A percentile compares a stretch with the other conserved stretches of the same genome.
phyloP scores from a whole-genome alignment of 1,140 invertebrate genomes.

The Aradophagus sp. region DNA sequence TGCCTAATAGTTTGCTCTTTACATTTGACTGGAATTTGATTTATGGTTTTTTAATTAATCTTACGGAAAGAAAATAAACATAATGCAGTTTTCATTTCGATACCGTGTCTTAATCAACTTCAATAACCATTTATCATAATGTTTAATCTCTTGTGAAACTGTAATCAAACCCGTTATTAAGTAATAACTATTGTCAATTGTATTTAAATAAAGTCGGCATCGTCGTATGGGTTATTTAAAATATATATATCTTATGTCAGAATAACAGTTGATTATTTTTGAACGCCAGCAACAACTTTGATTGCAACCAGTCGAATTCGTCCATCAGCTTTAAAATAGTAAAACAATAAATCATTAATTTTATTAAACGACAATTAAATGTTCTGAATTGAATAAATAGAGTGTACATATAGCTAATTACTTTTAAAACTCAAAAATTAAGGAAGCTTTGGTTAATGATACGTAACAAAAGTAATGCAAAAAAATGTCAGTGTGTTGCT shows the following conservation, averaged over 20 bases:
- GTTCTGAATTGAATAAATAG: too few species aligned
- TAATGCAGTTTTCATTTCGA: conserved; percentile 33
- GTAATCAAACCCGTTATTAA: conserved; percentile 42
- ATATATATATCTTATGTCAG: too few species aligned
- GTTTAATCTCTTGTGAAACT: conserved; percentile 35
- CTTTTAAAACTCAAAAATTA: conserved; percentile 5
- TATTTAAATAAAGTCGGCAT: too few species aligned
- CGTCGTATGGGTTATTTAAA: too few species aligned
- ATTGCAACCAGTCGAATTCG: too few species aligned
- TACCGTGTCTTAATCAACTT: conserved; percentile 38
- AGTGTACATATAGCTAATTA: too few species aligned
- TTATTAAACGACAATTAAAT: too few species aligned
- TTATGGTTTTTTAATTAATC: conserved; percentile 52
- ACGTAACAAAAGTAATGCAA: conserved; percentile 10
- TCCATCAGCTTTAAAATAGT: too few species aligned
- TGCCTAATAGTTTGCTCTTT: conserved; percentile 44
- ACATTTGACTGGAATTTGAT: conserved; percentile 40
- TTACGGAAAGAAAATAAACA: conserved; percentile 36
- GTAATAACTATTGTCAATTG: conserved; percentile 43
- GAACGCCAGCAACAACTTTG: too few species aligned
- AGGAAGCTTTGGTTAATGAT: neutral
- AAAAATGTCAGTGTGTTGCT: conserved; percentile 59
- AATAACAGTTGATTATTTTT: too few species aligned
- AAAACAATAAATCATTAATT: too few species aligned
- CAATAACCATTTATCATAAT: conserved; percentile 31